Evolutionary conservation across 2,888 invertebrate species (phyloP), one percentile per base, ranked within the genome.

Genomic region (Acanthosoma haemorrhoidale): DNA sequence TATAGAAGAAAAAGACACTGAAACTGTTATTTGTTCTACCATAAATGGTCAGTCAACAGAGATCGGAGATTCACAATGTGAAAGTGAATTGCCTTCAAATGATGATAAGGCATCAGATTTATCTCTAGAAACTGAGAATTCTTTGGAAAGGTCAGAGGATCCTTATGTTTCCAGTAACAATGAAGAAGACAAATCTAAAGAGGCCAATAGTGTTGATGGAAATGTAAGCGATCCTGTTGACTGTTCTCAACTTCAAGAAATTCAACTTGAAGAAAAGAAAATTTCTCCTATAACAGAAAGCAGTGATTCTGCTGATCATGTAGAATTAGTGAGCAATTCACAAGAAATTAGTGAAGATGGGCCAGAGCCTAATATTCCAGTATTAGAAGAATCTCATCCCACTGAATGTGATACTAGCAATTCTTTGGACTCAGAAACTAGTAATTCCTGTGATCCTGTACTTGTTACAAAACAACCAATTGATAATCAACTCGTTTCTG

Each of bases 11-110:
- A 70, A 66, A 43, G 68, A 70, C 15, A 64, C 39, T n/a, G 72
- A 72, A 68, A 72, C 60, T 25, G 72, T 72, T 3, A 70, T 72
- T 57, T 70, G 72, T 21, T 58, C 71, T 1, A 39, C 69, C 4
- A 34, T 68, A 16, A 21, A 36, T 16, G 15, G 21, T 4, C 59
- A 68, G 36, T 36, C 39, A 15, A 13, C 15, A 3, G 57, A 57
- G 15, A 4, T 21, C 8, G 18, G 8, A 32, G 18, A 60, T 32
- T 11, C 32, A 25, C 67, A 34, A 34, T 21, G 25, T 67, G 67
- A 21, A 25, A 67, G 18, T 67, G 16, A 16, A n/a, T 8, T 25
- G 15, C 13, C 60, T 29, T 2, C 9, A 32, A 11, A 9, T 60
- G 60, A 60, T 15, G 32, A 36, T 9, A 60, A 60, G 16, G 34